phyloP scores from a whole-genome alignment of 2,797 vertebrate genomes.

The Xerus rutilus region DNA sequence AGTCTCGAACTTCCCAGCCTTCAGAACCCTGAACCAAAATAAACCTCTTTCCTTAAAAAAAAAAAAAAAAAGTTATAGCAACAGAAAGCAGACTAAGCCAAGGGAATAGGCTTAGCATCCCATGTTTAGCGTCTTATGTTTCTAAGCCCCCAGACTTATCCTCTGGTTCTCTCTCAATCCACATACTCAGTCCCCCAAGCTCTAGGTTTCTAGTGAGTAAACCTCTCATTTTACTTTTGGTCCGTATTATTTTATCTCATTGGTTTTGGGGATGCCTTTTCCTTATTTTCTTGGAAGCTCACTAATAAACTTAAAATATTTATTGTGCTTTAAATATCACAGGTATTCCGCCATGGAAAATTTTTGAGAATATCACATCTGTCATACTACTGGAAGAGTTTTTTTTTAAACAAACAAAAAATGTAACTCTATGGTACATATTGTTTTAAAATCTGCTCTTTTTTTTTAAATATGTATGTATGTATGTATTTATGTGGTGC shows the following conservation, averaged over 20 bases:
- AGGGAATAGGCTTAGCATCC: neutral
- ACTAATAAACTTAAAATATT: neutral
- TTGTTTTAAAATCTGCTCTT: constrained; percentile 48
- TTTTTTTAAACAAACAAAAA: constrained; percentile 47
- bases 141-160: neutral
- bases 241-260: neutral
- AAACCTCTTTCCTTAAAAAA: neutral
- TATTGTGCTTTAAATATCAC: neutral
- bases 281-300: neutral
- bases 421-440: neutral
- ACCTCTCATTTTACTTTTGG: neutral
- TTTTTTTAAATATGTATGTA: too few species aligned
- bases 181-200: neutral
- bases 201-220: neutral
- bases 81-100: neutral
- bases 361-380: constrained; percentile 12
- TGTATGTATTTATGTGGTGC: too few species aligned
- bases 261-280: neutral
- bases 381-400: neutral
- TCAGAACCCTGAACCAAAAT: neutral
- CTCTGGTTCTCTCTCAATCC: neutral
- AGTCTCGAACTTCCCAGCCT: neutral
- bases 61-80: neutral
- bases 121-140: neutral
- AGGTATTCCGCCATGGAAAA: neutral